Base-by-base conservation (phyloP, 37 sponge, comb jelly and placozoan genomes). In the Petrosia ficiformis region DNA sequence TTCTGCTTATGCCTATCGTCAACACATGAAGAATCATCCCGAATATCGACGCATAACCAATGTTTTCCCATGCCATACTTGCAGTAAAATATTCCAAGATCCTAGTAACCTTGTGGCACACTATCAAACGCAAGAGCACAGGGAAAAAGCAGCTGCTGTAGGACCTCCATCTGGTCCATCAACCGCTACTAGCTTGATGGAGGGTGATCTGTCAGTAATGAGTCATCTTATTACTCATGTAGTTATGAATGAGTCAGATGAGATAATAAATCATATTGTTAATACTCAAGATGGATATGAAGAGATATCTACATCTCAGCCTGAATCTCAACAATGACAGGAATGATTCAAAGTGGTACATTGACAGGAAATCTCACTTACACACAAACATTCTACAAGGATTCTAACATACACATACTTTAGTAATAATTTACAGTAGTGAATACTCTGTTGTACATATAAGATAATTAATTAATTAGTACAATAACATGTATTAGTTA, bases 21-120 rank as follows among this genome's bases (percentile, higher is more conserved):
- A 90, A 38, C 90, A 90, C 70, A 38, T 90, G 32, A 80, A 77
- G 78, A 40, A 44, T 2, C 90, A 90, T 64, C 85, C 90, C 1
- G 34, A 68, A 29, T 22, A 44, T 1, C 52, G 67, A 41, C 43
- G 67, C 1, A 36, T 11, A 19, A 58, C 3, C 8, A 66, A 58
- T n/a, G 35, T 48, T 52, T 75, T 72, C 57, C 81, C 68, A 1
- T 86, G 87, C 65, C 75, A 67, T 21, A 24, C 80, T 24, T 86
- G 87, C 35, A 69, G 70, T 22, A 74, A 70, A n/a, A 44, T 48
- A 2, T 86, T 80, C 32, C 2, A 52, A 4, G 72, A 80, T 11
- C 39, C 80, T 0, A 57, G 64, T 34, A 40, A 74, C 5, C 76
- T 86, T 5, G 59, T 80, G 30, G 56, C 37, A 16, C 87, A 86